These are phyloP conservation scores for Mesocentrotus franciscanus DNA, from an alignment of 53 echinoderm and acorn worm genomes.

Conservation along the genomic window DNA sequence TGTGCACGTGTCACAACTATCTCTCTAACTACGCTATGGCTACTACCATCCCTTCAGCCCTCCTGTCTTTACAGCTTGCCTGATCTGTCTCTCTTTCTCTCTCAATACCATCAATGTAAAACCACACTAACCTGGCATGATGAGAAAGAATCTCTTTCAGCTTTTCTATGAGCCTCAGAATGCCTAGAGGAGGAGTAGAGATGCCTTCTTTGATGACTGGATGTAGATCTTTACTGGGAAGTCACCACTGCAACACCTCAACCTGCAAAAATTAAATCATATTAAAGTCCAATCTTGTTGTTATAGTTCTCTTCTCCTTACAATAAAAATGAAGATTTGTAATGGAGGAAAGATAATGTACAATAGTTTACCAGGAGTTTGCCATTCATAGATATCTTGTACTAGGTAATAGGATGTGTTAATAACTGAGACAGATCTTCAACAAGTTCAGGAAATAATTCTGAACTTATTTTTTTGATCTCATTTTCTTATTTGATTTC, in stretches of 20 bases:
- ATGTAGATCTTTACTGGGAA: conserved; percentile 8
- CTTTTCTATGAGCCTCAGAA: neutral
- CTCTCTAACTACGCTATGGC: too few relatives aligned
- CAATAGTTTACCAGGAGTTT: too few relatives aligned
- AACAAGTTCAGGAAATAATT: too few relatives aligned
- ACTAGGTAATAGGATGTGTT: neutral
- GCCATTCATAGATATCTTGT: neutral
- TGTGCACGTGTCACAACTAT: too few relatives aligned
- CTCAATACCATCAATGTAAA: neutral
- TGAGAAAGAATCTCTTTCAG: neutral
- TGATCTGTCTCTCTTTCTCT: neutral
- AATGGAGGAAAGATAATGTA: neutral
- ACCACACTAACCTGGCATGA: neutral
- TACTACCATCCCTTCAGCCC: too few relatives aligned
- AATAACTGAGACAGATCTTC: too few relatives aligned
- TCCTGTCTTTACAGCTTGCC: too few relatives aligned
- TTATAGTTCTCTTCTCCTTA: neutral
- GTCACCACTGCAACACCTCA: conserved; percentile 32
- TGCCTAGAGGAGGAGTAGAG: neutral
- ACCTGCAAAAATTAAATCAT: neutral
- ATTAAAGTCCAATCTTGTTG: too few relatives aligned
- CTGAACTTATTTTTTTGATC: too few relatives aligned
- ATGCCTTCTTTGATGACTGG: neutral
- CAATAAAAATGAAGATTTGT: neutral
- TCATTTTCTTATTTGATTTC: neutral